phyloP scores from a whole-genome alignment of 1,140 invertebrate species.

The Cephus cinctus region DNA sequence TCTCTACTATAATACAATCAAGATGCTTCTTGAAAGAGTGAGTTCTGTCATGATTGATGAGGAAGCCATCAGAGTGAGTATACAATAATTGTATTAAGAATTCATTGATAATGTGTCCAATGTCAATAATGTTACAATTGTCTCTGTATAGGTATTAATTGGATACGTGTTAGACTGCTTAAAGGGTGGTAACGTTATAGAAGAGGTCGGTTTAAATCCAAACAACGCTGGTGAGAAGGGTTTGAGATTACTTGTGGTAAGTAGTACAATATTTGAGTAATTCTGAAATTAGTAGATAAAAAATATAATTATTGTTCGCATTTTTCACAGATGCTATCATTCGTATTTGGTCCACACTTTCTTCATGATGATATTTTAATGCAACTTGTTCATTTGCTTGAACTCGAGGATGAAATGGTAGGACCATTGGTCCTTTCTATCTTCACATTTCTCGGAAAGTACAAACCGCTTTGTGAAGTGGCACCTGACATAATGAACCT shows the following conservation, averaged over 20 bases:
- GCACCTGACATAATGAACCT: constrained; percentile 69
- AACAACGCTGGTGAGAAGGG: constrained; percentile 81
- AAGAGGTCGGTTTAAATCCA: constrained; percentile 75
- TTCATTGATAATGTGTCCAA: neutral
- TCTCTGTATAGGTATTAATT: constrained; percentile 45
- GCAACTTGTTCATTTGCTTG: constrained; percentile 76
- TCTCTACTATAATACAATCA: constrained; percentile 92
- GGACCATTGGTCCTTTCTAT: constrained; percentile 80
- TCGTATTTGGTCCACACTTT: constrained; percentile 92
- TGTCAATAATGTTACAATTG: no score
- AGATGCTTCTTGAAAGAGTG: constrained; percentile 89
- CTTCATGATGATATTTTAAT: constrained; percentile 81
- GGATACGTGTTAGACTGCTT: constrained; percentile 63
- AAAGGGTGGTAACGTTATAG: constrained; percentile 65
- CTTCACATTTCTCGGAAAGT: constrained; percentile 86
- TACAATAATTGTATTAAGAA: constrained; percentile 9
- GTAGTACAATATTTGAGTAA: no score
- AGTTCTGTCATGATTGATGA: constrained; percentile 95
- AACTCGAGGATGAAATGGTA: constrained; percentile 78
- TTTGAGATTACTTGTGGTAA: constrained; percentile 73
- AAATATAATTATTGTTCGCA: no score
- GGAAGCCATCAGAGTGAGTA: constrained; percentile 68
- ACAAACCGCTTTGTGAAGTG: constrained; percentile 74
- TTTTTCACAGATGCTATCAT: constrained; percentile 70
- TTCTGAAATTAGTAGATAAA: no score